These are phyloP conservation scores for Trematomus loennbergii DNA, from an alignment of 2,113 vertebrate species.

Conservation along the genomic window DNA sequence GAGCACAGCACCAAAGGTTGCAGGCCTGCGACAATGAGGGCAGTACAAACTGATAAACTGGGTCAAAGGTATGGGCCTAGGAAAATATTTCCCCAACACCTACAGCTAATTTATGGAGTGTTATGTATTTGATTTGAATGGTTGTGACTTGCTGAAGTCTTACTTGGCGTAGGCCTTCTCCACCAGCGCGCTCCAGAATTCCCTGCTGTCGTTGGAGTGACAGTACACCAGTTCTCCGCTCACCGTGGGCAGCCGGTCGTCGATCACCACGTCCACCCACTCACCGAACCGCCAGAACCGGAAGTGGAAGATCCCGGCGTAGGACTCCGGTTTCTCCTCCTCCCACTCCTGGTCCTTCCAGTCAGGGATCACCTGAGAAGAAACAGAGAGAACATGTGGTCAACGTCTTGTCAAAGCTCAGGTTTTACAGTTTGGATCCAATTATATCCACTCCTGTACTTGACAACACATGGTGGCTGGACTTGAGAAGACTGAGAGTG, in stretches of 20 bases:
- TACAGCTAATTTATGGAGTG: no score
- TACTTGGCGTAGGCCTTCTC: slow-evolving; percentile 99
- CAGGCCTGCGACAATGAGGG: no score
- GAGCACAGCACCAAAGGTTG: no score
- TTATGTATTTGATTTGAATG: no score
- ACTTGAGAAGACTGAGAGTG: background rate
- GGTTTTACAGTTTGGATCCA: background rate
- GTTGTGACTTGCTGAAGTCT: slow-evolving; percentile 33
- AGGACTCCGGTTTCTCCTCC: slow-evolving; percentile 83
- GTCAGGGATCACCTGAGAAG: slow-evolving; percentile 92
- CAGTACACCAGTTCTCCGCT: slow-evolving; percentile 92
- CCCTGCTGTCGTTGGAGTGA: slow-evolving; percentile 94
- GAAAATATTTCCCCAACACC: no score
- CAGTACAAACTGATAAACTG: no score
- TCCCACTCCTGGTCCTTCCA: slow-evolving; percentile 97
- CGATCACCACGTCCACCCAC: slow-evolving; percentile 95
- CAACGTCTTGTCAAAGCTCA: background rate
- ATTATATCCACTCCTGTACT: background rate
- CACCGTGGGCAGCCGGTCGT: slow-evolving; percentile 92
- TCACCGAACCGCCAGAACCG: slow-evolving; percentile 95
- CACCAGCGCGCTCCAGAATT: slow-evolving; percentile 97
- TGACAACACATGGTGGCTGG: background rate
- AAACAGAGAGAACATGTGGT: rapidly evolving
- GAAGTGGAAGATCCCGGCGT: slow-evolving; percentile 95
- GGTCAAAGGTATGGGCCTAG: no score